Evolutionary conservation across 2,888 invertebrate species (phyloP).

Genomic region (Isoperla grammatica): DNA sequence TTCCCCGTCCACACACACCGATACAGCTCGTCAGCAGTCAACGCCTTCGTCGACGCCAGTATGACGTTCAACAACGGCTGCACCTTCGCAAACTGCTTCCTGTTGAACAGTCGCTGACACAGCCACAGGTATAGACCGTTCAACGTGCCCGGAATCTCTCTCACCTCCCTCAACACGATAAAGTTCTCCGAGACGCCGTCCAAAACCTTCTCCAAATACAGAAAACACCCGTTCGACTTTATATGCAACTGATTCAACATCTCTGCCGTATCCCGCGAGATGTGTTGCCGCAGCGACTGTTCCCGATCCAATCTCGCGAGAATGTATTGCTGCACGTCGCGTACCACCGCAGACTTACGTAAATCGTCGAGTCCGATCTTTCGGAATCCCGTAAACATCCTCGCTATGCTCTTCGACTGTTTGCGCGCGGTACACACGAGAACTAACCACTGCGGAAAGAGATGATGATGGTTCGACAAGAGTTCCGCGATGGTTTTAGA

Average conservation of each 20-base stretch:
- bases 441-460: conserved; percentile 89
- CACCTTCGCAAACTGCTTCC: conserved; percentile 81
- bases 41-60: conserved; percentile 78
- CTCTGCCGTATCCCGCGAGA: conserved; percentile 88
- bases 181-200: conserved; percentile 92
- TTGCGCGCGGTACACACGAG: conserved; percentile 56
- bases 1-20: conserved; percentile 76
- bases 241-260: conserved; percentile 92
- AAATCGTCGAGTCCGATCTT: conserved; percentile 90
- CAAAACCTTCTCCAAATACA: conserved; percentile 75
- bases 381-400: conserved; percentile 68
- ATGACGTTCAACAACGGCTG: conserved; percentile 81
- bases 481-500: conserved; percentile 72
- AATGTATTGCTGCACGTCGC: conserved; percentile 94
- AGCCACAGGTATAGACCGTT: conserved; percentile 94
- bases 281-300: conserved; percentile 78
- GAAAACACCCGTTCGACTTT: conserved; percentile 89
- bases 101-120: conserved; percentile 86
- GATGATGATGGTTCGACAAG: conserved; percentile 80
- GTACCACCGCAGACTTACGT: conserved; percentile 80
- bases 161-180: conserved; percentile 83
- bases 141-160: conserved; percentile 90
- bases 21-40: conserved; percentile 75
- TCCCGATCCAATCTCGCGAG: conserved; percentile 84
- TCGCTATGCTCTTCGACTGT: conserved; percentile 60